Evolutionary conservation across 2,888 invertebrate species (phyloP).

Genomic region (Celastrina argiolus): DNA sequence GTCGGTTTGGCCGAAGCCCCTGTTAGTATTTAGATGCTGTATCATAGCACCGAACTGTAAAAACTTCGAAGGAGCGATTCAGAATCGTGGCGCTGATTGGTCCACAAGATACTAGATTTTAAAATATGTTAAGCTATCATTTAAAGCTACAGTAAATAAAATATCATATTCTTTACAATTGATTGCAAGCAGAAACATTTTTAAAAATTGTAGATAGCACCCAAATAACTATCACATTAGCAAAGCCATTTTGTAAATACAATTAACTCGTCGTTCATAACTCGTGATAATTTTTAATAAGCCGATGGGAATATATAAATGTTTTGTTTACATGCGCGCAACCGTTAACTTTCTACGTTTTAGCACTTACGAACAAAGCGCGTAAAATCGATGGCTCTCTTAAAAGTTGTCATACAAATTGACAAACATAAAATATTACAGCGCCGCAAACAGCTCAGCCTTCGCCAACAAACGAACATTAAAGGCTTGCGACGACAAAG

Average conservation of each 20-base stretch:
- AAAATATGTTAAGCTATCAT: too few relatives aligned
- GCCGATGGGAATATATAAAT: constrained; percentile 1
- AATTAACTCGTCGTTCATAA: background rate
- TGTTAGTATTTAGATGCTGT: too few relatives aligned
- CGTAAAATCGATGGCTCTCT: constrained; percentile 57
- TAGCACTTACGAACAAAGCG: constrained; percentile 62
- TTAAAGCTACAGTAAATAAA: too few relatives aligned
- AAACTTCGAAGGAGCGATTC: too few relatives aligned
- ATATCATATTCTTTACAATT: too few relatives aligned
- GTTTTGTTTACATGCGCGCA: constrained; percentile 23
- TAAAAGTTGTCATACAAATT: constrained; percentile 58
- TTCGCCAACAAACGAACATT: constrained; percentile 63
- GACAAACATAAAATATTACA: constrained; percentile 71
- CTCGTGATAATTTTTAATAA: constrained; percentile 20
- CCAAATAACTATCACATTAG: background rate
- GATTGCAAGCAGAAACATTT: too few relatives aligned
- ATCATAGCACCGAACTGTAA: too few relatives aligned
- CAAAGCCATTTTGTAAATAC: constrained; percentile 7
- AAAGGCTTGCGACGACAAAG: constrained; percentile 40
- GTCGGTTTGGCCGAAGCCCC: too few relatives aligned
- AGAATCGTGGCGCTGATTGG: too few relatives aligned
- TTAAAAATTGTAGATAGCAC: background rate
- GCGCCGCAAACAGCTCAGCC: constrained; percentile 65
- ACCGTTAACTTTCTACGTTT: constrained; percentile 54
- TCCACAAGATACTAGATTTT: too few relatives aligned